phyloP scores from a whole-genome alignment of 2,113 vertebrate species.

The Arvicanthis niloticus region DNA sequence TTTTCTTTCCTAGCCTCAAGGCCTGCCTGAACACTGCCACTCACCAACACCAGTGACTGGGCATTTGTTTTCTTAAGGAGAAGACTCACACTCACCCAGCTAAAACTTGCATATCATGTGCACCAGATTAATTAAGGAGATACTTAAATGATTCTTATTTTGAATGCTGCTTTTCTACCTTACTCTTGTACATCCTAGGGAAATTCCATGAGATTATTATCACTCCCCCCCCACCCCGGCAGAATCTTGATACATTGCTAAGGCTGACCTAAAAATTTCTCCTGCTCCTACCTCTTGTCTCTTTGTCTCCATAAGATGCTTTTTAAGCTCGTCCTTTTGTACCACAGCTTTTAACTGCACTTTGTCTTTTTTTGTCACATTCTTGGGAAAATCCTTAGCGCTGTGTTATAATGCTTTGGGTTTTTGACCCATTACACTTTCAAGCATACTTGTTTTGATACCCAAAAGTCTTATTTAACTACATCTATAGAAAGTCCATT shows the following conservation, averaged over 20 bases:
- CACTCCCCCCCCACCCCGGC: too few relatives aligned
- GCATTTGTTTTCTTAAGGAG: not conserved
- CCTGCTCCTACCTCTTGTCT: not conserved
- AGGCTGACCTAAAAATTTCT: not conserved
- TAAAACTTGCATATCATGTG: not conserved
- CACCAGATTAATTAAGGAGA: not conserved
- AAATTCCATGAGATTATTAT: not conserved
- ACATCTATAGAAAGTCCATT: conserved; percentile 1
- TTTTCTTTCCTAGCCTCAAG: not conserved
- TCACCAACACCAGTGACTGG: not conserved
- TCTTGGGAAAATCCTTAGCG: conserved; percentile 3
- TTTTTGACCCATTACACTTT: not conserved
- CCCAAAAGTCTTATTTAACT: not conserved
- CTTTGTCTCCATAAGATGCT: not conserved
- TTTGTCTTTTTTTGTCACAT: not conserved
- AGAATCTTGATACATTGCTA: not conserved
- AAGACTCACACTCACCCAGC: not conserved
- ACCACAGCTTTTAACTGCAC: not conserved
- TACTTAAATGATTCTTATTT: not conserved
- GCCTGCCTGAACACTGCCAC: not conserved
- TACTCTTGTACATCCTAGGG: not conserved
- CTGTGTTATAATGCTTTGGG: not conserved
- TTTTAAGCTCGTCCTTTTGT: not conserved
- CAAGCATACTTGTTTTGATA: conserved; percentile 1
- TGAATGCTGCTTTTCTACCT: not conserved